Base-by-base conservation (phyloP, 1,140 invertebrate species). In the Scaptomyza hsui region DNA sequence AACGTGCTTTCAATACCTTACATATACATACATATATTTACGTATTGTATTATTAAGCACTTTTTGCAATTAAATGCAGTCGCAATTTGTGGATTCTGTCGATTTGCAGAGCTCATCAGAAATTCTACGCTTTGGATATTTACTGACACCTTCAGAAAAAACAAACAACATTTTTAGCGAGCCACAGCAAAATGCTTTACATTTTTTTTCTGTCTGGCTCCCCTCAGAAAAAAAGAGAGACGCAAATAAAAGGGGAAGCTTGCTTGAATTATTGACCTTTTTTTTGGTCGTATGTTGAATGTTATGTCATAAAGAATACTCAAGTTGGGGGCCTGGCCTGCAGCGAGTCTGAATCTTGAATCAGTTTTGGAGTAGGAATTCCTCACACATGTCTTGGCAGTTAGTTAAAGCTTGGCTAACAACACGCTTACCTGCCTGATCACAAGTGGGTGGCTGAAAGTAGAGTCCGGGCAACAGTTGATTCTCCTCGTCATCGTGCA, bases 351-450 rank as follows among this genome's bases (percentile, higher is more conserved):
- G 35, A 35, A 44, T 49, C 39, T 26, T 39, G 29, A 39, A 29
- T 10, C 29, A 26, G 15, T 19, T 57, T 29, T 13, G 12, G 3
- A 7, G 19, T 39, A 63, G 16, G 6, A 21, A 51, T 47, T 41
- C 65, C 65, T 29, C 6, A 45, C 37, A 29, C 45, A 51, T 53
- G 53, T 57, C 37, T 67, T 26, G 41, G 62, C 51, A 57, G 75
- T 90, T 86, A 90, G 86, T 89, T 83, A 79, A 55, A 42, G 67
- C 70, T 60, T 89, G 86, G 82, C 73, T 81, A 90, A 91, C 90
- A 85, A 85, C 90, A 91, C 90, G 89, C 90, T 82, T 91, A 91
- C 90, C 89, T 91, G 90, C 90, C 90, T 91, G 75, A 29, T 86
- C 79, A 51, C 90, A 91, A 62, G 78, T 80, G 41, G 90, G 90